Percentiles rank a stretch among this genome's conserved stretches.
Evolutionary conservation across 2,113 vertebrate species (phyloP).

Genomic region (human (Homo sapiens)): DNA sequence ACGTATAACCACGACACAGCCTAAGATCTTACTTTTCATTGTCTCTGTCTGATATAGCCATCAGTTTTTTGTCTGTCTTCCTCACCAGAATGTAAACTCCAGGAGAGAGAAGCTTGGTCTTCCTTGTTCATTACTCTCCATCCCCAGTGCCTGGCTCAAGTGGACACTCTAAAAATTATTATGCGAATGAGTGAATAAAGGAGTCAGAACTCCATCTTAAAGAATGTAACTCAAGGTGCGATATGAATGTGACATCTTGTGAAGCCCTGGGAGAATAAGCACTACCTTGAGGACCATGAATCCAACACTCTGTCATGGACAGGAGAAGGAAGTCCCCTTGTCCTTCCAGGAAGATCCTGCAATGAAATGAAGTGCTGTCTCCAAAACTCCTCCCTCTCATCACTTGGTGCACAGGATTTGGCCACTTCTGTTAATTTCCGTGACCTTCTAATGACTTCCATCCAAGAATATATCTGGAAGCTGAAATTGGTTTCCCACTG

Average conservation of each 20-base stretch:
- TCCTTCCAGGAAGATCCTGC: background rate
- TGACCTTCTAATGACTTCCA: background rate
- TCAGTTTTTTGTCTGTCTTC: background rate
- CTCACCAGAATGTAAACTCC: background rate
- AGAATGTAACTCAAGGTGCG: background rate
- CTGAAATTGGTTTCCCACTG: background rate
- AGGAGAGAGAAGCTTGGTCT: background rate
- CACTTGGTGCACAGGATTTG: background rate
- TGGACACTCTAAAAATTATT: background rate
- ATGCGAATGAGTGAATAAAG: background rate
- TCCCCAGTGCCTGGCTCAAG: background rate
- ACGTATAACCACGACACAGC: background rate
- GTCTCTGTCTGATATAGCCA: background rate
- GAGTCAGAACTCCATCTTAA: background rate
- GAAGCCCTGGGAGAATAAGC: background rate
- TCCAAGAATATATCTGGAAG: background rate
- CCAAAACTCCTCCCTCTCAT: background rate
- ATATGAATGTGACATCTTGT: background rate
- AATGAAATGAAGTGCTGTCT: background rate
- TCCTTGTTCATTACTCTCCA: background rate
- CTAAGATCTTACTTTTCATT: background rate
- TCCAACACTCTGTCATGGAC: background rate
- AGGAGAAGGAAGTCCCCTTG: background rate
- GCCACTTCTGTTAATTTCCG: background rate
- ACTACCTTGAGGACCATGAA: background rate